A percentile compares a stretch with the other conserved stretches of the same genome.
Conservation (phyloP, 2,797 vertebrate genomes). For the Poecilia velifera region DNA sequence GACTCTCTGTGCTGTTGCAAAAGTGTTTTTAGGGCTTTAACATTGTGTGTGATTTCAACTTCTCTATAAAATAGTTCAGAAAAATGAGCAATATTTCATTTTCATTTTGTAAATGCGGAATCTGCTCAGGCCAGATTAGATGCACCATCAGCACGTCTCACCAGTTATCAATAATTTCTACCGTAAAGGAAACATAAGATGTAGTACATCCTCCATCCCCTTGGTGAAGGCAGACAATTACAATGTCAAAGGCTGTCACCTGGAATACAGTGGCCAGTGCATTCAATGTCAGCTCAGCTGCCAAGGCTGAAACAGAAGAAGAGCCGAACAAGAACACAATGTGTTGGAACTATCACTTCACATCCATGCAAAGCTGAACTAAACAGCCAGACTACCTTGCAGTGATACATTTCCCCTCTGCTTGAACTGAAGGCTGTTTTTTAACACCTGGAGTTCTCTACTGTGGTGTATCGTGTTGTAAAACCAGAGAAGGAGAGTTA, state of each 20-base stretch:
- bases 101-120: neutral
- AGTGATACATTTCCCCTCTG: conserved; percentile 78
- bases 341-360: conserved; percentile 79
- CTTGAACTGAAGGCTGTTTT: conserved; percentile 70
- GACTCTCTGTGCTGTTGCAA: conserved; percentile 2
- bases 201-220: conserved; percentile 63
- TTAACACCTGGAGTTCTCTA: conserved; percentile 61
- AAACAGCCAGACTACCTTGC: conserved; percentile 57
- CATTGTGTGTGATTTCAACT: neutral
- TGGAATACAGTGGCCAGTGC: conserved; percentile 68
- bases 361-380: conserved; percentile 68
- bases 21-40: neutral
- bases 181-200: conserved; percentile 69
- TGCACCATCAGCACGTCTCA: conserved; percentile 63
- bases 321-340: conserved; percentile 76
- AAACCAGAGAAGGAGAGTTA: conserved; percentile 45
- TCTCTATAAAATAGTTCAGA: neutral
- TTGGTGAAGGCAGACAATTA: conserved; percentile 74
- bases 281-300: conserved; percentile 70
- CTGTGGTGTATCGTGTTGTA: conserved; percentile 46
- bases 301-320: conserved; percentile 76
- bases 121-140: conserved; percentile 31
- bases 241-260: conserved; percentile 78
- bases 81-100: neutral
- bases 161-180: conserved; percentile 75